These are phyloP conservation scores for Carettochelys insculpta DNA, from an alignment of 2,113 vertebrate genomes.

Conservation along the genomic window DNA sequence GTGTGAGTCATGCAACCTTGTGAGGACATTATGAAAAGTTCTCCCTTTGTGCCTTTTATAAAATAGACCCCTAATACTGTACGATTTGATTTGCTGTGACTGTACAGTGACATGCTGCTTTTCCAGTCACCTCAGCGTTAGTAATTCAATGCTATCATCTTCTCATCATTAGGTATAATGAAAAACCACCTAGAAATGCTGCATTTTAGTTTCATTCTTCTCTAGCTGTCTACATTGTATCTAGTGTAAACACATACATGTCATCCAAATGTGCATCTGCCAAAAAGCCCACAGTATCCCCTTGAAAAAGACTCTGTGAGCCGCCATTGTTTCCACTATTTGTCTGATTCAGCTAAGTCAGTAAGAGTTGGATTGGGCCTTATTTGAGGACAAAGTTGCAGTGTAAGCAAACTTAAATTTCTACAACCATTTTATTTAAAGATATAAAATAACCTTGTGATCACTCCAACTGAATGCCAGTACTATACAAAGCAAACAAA, in stretches of 20 bases:
- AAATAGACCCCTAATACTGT: not conserved
- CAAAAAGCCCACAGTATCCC: not conserved
- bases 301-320: not conserved
- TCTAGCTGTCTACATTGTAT: not conserved
- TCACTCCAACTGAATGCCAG: not conserved
- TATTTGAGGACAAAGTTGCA: not conserved
- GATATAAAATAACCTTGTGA: not conserved
- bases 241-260: not conserved
- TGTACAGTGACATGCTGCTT: not conserved
- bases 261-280: not conserved
- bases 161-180: not conserved
- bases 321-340: not conserved
- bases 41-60: not conserved
- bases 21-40: not conserved
- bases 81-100: not conserved
- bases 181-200: not conserved
- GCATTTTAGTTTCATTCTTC: not conserved
- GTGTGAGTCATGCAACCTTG: not conserved
- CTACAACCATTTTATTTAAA: not conserved
- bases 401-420: not conserved
- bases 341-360: not conserved
- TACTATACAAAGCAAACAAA: not conserved
- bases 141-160: not conserved
- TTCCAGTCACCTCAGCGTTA: not conserved
- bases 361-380: not conserved